phyloP scores from a whole-genome alignment of 92 coral and sea anemone genomes.

The Hydrozoanthus gracilis region DNA sequence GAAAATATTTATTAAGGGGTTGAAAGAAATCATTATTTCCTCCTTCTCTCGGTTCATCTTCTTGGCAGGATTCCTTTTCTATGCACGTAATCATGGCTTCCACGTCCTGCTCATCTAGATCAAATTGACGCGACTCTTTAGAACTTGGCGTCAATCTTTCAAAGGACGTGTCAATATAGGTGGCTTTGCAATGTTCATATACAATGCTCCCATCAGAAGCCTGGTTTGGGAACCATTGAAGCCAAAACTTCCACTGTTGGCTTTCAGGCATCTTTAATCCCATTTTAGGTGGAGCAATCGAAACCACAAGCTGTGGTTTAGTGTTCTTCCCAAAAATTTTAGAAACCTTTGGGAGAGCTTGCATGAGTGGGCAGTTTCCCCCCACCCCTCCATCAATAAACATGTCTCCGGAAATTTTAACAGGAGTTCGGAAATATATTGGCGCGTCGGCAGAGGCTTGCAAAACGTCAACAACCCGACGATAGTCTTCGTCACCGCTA shows the following conservation, averaged over 20 bases:
- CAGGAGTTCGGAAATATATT: constrained; percentile 46
- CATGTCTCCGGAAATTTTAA: constrained; percentile 21
- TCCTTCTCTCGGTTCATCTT: neutral
- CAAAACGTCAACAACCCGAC: constrained; percentile 37
- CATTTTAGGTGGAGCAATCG: constrained; percentile 30
- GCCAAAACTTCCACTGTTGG: constrained; percentile 7
- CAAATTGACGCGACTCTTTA: constrained; percentile 25
- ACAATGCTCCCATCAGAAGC: constrained; percentile 28
- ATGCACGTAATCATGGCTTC: constrained; percentile 19
- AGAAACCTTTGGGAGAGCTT: constrained; percentile 24
- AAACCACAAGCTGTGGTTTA: neutral
- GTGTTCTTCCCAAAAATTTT: constrained; percentile 26
- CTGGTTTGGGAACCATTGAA: constrained; percentile 37
- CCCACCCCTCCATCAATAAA: constrained; percentile 52
- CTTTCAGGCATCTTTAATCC: neutral
- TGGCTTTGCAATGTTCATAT: neutral
- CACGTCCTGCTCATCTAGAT: neutral
- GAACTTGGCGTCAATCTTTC: constrained; percentile 37
- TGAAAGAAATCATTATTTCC: neutral
- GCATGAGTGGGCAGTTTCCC: constrained; percentile 51
- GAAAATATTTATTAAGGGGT: neutral
- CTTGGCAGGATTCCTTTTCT: constrained; percentile 12
- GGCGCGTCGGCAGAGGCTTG: constrained; percentile 53
- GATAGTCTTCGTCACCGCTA: constrained; percentile 21
- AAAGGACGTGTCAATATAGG: neutral